These are phyloP conservation scores for Taxidea taxus DNA, from an alignment of 2,113 vertebrate genomes.

Conservation along the genomic window DNA sequence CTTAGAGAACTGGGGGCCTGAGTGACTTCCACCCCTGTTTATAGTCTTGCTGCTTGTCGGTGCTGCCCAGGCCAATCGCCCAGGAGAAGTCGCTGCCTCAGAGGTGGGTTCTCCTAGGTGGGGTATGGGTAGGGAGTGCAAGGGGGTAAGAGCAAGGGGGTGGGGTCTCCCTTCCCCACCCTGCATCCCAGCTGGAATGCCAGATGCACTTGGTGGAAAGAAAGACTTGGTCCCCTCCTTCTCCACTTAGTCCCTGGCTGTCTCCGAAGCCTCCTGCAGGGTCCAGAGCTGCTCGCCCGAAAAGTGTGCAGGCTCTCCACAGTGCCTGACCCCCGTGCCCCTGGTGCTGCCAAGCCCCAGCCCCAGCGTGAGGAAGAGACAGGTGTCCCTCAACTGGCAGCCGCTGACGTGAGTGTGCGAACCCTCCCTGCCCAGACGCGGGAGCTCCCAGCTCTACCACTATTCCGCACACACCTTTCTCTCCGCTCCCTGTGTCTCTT, in stretches of 20 bases:
- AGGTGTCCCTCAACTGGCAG: conserved; percentile 78
- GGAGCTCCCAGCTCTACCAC: background rate
- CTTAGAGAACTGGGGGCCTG: background rate
- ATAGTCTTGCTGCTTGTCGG: conserved; percentile 57
- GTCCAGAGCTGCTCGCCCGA: conserved; percentile 16
- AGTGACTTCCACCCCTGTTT: conserved; percentile 17
- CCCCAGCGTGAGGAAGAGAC: conserved; percentile 43
- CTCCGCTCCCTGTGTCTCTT: background rate
- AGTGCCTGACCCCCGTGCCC: background rate
- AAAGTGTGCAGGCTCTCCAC: conserved; percentile 36
- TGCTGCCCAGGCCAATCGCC: conserved; percentile 57
- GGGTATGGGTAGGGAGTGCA: background rate
- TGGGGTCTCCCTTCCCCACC: background rate
- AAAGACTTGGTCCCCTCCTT: background rate
- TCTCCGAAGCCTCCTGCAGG: conserved; percentile 72
- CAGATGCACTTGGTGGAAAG: background rate
- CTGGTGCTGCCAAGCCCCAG: background rate
- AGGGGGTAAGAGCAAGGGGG: background rate
- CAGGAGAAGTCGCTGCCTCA: conserved; percentile 45
- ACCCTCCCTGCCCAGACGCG: background rate
- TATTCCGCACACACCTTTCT: background rate
- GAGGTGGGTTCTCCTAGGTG: conserved; percentile 64
- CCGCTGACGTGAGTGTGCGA: conserved; percentile 78
- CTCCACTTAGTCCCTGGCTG: conserved; percentile 49
- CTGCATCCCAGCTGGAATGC: background rate